Conservation (phyloP, 23 tunicate species). For the Styela clava region DNA sequence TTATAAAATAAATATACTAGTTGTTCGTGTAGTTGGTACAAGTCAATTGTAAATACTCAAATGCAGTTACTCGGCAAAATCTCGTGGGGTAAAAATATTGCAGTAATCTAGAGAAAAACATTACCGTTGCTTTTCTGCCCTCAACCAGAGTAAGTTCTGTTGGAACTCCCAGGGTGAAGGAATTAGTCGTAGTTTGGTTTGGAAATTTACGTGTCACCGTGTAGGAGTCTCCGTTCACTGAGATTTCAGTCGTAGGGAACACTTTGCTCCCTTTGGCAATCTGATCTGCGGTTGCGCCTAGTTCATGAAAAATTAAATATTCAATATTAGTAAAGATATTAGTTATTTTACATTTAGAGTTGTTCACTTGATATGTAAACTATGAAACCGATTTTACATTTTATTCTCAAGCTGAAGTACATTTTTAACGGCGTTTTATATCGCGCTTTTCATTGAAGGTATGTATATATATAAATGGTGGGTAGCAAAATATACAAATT, state of each 20-base stretch:
- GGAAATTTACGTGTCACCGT: conserved; percentile 59
- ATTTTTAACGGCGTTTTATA: neutral
- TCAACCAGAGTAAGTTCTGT: conserved; percentile 56
- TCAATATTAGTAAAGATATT: neutral
- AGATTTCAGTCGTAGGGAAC: conserved; percentile 35
- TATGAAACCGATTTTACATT: too few species aligned
- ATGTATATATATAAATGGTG: too few species aligned
- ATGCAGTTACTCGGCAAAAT: too few species aligned
- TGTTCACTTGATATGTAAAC: too few species aligned
- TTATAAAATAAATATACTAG: too few species aligned
- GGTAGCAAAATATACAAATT: too few species aligned
- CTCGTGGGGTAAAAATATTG: too few species aligned
- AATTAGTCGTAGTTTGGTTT: conserved; percentile 48
- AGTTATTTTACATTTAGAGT: too few species aligned
- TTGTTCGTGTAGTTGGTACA: too few species aligned
- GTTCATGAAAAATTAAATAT: neutral
- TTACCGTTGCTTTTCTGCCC: conserved; percentile 70
- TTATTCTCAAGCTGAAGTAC: neutral
- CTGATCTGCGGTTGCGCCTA: conserved; percentile 70
- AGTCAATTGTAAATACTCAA: too few species aligned
- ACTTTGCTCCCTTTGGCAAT: conserved; percentile 43
- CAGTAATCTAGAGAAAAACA: too few species aligned
- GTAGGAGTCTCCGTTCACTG: conserved; percentile 49
- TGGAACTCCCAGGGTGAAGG: conserved; percentile 58
- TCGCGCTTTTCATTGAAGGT: neutral